Evolutionary conservation across 2,888 invertebrate species (phyloP).

Genomic region (Thecophora atra): DNA sequence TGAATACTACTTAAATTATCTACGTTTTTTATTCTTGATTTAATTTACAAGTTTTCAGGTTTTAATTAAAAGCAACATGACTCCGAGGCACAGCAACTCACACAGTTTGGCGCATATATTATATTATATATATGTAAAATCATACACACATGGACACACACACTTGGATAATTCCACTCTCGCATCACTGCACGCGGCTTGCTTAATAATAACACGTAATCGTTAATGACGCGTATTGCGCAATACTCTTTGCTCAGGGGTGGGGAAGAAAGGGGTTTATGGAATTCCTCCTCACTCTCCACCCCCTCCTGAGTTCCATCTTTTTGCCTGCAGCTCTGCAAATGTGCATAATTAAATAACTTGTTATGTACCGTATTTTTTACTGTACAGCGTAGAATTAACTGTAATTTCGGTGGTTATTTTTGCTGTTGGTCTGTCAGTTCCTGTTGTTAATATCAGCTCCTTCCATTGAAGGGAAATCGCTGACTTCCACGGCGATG

Average conservation of each 20-base stretch:
- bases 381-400: not conserved
- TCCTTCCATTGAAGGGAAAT: too few species aligned
- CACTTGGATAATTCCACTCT: constrained; percentile 11
- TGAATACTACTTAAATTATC: constrained; percentile 22
- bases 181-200: not conserved
- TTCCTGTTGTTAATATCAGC: not conserved
- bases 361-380: not conserved
- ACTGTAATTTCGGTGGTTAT: constrained; percentile 3
- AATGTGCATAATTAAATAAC: constrained; percentile 10
- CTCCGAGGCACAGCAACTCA: not conserved
- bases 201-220: constrained; percentile 45
- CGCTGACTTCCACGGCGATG: not conserved
- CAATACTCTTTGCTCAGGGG: constrained; percentile 34
- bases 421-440: too few species aligned
- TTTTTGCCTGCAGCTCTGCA: not conserved
- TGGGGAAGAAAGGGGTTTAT: constrained; percentile 37
- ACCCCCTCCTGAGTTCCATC: not conserved
- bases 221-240: constrained; percentile 47
- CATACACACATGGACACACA: constrained; percentile 4
- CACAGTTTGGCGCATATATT: not conserved
- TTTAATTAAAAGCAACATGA: constrained; percentile 56
- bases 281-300: not conserved
- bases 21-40: constrained; percentile 39
- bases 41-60: constrained; percentile 54
- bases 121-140: not conserved